phyloP scores from a whole-genome alignment of 2,888 invertebrate genomes.

The Periphyllus acericola region DNA sequence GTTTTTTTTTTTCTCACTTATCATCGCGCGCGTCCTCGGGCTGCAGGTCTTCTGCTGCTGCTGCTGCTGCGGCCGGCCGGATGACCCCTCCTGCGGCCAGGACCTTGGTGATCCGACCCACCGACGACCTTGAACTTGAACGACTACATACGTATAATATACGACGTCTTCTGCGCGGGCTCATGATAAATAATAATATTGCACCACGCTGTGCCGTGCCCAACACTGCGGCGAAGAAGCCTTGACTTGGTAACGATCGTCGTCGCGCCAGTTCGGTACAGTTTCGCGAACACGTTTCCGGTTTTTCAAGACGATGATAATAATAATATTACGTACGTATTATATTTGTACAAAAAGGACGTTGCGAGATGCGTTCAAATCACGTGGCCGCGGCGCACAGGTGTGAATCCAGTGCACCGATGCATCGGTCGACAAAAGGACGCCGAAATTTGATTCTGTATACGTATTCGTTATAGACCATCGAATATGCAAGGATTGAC shows the following conservation, averaged over 20 bases:
- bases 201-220: neutral
- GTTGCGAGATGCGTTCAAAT: neutral
- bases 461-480: too few relatives aligned
- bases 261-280: neutral
- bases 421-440: neutral
- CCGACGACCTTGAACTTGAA: constrained; percentile 28
- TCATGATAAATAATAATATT: neutral
- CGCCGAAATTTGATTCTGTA: too few relatives aligned
- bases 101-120: neutral
- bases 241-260: neutral
- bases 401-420: neutral
- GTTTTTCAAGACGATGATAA: neutral
- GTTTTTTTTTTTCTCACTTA: constrained; percentile 15
- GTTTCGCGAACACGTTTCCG: constrained; percentile 52
- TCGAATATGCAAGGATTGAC: too few relatives aligned
- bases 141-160: too few relatives aligned
- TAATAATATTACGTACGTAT: neutral
- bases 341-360: neutral
- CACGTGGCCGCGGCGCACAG: neutral
- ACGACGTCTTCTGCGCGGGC: neutral
- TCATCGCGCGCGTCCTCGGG: constrained; percentile 25
- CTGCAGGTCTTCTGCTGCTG: neutral
- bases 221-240: neutral
- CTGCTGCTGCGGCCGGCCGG: neutral
- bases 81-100: neutral